Percentiles rank a stretch among this genome's conserved stretches.
Evolutionary conservation across 2,113 vertebrate species (phyloP).

Genomic region (Catharus bicknelli): DNA sequence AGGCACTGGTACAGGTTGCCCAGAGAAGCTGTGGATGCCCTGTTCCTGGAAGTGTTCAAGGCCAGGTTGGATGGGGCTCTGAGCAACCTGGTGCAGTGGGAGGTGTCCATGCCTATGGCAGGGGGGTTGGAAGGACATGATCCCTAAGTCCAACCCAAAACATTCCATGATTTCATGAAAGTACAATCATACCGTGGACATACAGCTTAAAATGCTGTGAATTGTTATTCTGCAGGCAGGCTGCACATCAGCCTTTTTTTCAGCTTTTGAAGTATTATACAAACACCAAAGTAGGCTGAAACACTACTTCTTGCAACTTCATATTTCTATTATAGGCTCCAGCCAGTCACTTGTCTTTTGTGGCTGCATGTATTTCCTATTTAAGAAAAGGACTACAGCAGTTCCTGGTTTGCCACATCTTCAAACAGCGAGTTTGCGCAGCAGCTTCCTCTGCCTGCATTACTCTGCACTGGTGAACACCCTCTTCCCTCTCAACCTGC

Average conservation of each 20-base stretch:
- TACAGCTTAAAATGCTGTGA: neutral
- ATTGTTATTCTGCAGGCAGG: neutral
- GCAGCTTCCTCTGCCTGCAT: slow-evolving; percentile 43
- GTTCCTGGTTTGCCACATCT: slow-evolving; percentile 56
- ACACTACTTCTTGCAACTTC: neutral
- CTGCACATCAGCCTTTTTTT: neutral
- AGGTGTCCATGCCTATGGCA: neutral
- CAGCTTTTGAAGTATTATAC: neutral
- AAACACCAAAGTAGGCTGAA: neutral
- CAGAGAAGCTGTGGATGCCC: neutral
- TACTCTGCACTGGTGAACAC: neutral
- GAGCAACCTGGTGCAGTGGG: neutral
- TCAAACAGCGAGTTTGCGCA: neutral
- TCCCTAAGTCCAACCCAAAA: neutral
- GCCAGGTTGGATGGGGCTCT: neutral
- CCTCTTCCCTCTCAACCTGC: neutral
- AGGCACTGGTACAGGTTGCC: neutral
- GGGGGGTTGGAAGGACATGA: rapidly evolving
- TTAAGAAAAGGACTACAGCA: slow-evolving; percentile 25
- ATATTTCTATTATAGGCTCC: neutral
- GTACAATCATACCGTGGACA: neutral
- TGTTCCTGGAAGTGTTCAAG: neutral
- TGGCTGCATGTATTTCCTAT: slow-evolving; percentile 58
- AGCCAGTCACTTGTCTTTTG: slow-evolving; percentile 25
- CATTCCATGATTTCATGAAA: neutral